Percentiles rank a stretch among this genome's conserved stretches.
phyloP scores from a whole-genome alignment of 2,113 vertebrate species.

The Psittacula cyanocephala region DNA sequence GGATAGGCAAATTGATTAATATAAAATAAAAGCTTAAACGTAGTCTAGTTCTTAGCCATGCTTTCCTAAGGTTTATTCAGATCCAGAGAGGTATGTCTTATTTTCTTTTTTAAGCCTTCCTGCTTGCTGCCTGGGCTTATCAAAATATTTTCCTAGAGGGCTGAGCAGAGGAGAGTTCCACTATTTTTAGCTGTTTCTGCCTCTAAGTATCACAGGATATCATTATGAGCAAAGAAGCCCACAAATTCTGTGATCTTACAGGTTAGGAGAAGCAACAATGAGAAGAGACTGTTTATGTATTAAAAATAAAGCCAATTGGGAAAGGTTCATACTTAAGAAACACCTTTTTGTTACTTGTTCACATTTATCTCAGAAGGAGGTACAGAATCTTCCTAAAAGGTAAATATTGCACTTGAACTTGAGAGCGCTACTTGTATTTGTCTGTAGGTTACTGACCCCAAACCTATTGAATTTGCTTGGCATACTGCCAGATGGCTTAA shows the following conservation, averaged over 20 bases:
- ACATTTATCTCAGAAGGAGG: background rate
- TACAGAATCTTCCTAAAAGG: background rate
- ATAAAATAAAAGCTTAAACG: conserved; percentile 16
- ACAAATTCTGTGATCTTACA: background rate
- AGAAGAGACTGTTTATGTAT: background rate
- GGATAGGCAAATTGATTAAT: conserved; percentile 26
- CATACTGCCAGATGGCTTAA: background rate
- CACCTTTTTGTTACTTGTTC: background rate
- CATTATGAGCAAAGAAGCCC: background rate
- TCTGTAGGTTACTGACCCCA: background rate
- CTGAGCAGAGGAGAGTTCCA: background rate
- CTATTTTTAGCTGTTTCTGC: conserved; percentile 19
- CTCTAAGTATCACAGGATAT: background rate
- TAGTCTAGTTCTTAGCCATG: background rate
- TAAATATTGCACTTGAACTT: background rate
- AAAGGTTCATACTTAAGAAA: background rate
- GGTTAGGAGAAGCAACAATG: background rate
- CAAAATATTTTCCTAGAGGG: conserved; percentile 43
- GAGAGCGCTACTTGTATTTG: background rate
- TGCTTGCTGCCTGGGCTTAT: conserved; percentile 8
- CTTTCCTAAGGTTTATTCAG: conserved; percentile 50
- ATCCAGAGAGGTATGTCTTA: conserved; percentile 45
- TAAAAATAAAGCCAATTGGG: background rate
- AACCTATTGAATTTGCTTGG: background rate
- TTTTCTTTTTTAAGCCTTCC: conserved; percentile 34